Percentiles rank a stretch among this genome's conserved stretches.
phyloP scores from a whole-genome alignment of 92 coral and sea anemone genomes.

The Siderastrea radians region DNA sequence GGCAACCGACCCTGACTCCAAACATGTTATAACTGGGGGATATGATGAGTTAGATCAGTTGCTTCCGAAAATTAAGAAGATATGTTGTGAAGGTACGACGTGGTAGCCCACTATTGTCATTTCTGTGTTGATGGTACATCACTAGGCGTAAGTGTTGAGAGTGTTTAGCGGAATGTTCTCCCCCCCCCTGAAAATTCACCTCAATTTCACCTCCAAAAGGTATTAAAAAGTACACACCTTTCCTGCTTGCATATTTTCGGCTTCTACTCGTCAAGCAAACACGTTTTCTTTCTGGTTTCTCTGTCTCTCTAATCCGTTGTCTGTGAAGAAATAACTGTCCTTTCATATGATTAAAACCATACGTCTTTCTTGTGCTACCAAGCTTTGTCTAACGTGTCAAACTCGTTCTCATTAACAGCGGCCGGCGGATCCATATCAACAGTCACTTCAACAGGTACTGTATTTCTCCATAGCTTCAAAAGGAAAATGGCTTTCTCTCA shows the following conservation, averaged over 20 bases:
- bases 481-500: too few species aligned
- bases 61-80: constrained; percentile 58
- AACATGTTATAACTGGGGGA: constrained; percentile 63
- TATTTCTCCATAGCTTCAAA: neutral
- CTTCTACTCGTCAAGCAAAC: too few species aligned
- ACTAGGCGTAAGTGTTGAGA: neutral
- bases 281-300: too few species aligned
- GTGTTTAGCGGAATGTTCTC: neutral
- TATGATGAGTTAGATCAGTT: constrained; percentile 49
- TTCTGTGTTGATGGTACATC: neutral
- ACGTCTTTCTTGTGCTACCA: neutral
- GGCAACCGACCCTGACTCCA: constrained; percentile 71
- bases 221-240: too few species aligned
- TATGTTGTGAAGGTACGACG: constrained; percentile 53
- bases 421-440: constrained; percentile 31
- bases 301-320: too few species aligned
- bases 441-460: constrained; percentile 17
- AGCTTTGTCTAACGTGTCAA: neutral
- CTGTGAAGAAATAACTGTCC: too few species aligned
- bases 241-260: too few species aligned
- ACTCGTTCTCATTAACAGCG: constrained; percentile 4
- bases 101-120: neutral
- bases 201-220: too few species aligned
- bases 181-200: too few species aligned
- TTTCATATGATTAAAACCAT: neutral